Base-by-base conservation (phyloP, 2,888 invertebrate species). In the Callyntrura sp. region DNA sequence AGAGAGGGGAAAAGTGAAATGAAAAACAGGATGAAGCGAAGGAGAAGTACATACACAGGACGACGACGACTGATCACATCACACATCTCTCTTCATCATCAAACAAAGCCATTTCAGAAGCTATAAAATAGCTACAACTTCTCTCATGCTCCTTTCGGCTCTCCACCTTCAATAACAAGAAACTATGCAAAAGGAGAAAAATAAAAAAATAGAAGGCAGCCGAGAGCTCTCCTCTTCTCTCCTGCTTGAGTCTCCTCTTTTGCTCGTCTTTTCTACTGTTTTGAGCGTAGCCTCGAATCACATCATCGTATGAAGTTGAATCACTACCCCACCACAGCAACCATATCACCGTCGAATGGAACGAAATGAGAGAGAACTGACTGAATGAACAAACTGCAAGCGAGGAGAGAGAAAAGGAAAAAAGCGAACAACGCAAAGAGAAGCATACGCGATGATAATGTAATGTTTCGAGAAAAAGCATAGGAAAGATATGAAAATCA, bases 401-500 rank as follows among this genome's bases (percentile, higher is more conserved):
- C 20, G 68, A 14, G 23, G 17, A 23, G 20, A 12, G 23, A 68
- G 9, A 14, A 25, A 23, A 25, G 12, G 68, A 68, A 25, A 23
- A 68, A 68, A 68, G 68, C 20, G 68, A 20, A 28, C 25, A 17
- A 55, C 17, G 55, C 55, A 9, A 14, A 35, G 35, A 35, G 35
- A 35, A 35, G 35, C 35, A 35, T 9, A 20, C 20, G 55, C 23
- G 12, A 28, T 25, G 35, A 45, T 45, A 79, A 62, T 79, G 35
- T 35, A 17, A 78, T 86, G 87, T 23, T 81, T 87, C 87, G 81
- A 81, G 87, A 87, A 87, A 87, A 87, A 35, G 79, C 87, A 87
- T 87, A 81, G 81, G 70, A 87, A 87, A 87, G 87, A 87, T 87
- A 87, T 81, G 81, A 87, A 87, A 81, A 70, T 87, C 87, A 65